Base-by-base conservation (phyloP, 2,797 vertebrate genomes). In the Xiphophorus birchmanni region DNA sequence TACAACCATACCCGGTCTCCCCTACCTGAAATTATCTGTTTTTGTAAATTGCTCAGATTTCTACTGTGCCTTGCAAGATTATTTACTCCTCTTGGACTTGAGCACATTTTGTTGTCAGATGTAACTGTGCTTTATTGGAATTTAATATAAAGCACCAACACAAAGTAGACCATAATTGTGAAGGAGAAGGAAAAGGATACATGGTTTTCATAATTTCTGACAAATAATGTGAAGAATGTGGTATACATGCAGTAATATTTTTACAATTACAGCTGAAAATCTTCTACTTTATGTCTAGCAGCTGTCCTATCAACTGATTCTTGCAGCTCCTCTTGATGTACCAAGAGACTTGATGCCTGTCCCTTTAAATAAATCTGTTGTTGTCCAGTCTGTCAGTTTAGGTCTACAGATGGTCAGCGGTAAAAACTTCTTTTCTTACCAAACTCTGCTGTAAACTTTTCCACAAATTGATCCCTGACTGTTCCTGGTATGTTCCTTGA, bases 11-110 rank as follows among this genome's bases (percentile, higher is more conserved):
- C 32, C 32, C 32, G 32, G 32, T 32, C 32, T 32, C 32, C 32
- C 32, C 32, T 88, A 89, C 87, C 83, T 84, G 69, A 86, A 80
- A 84, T 83, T 47, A 89, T 87, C 80, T 87, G 82, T 91, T 80
- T 72, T 8, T 15, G 29, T 26, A 45, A 45, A 35, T 35, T 11
- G 10, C 65, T 26, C 69, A 45, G 13, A 17, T n/a, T 72, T 72
- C 26, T 45, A 17, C 42, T 26, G 42, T 72, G 42, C 44, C 26
- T 45, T 72, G 42, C 69, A 47, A 29, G 26, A n/a, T n/a, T 72
- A 72, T 45, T 72, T 45, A 72, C 11, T 15, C 23, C 23, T n/a
- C 40, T 45, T 29, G 42, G 65, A 26, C 35, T 71, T 71, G 26
- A 23, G 67, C 42, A 72, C 26, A 72, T 45, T 44, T 71, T 44